Evolutionary conservation across 2,888 invertebrate species (phyloP), one percentile per base, ranked within the genome.

Genomic region (Drosophila borborema): DNA sequence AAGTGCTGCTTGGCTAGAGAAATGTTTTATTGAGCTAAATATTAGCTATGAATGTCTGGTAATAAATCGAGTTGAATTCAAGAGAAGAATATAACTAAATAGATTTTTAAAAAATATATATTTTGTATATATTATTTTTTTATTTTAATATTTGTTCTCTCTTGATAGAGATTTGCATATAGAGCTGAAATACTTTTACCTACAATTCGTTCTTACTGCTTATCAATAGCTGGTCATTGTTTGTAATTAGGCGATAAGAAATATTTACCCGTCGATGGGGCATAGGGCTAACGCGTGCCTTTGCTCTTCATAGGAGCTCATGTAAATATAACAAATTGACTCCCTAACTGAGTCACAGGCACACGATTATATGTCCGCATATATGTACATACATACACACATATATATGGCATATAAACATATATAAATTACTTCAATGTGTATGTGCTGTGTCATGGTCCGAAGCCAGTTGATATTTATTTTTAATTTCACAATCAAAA

Each of bases 401-500:
- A n/a, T n/a, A 38, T 7, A 46, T 6, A 20, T 28, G n/a, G 20
- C 14, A 28, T 5, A 40, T n/a, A 10, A 8, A 12, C 4, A 43
- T 20, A 23, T 53, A 20, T 14, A 18, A n/a, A 31, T 55, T 6
- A 31, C 28, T 31, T 55, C 9, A 2, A 7, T 45, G 20, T 45
- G 14, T 20, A 72, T 65, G 9, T 86, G 85, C 79, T 56, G 40
- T 46, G 60, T 84, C 89, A 82, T 82, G 54, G 73, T 82, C 54
- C 71, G 69, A 56, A 31, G 45, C 43, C 51, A 74, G 23, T 51
- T 58, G 62, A 60, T 82, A 72, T 88, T 80, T 84, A 58, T 64
- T 90, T 88, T 89, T 80, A 72, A 90, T 86, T 90, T 89, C 86
- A 89, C 72, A 83, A 86, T 80, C 68, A 79, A 78, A 84, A 78